Base-by-base conservation (phyloP, 1,140 invertebrate species). In the Diorhabda sublineata region DNA sequence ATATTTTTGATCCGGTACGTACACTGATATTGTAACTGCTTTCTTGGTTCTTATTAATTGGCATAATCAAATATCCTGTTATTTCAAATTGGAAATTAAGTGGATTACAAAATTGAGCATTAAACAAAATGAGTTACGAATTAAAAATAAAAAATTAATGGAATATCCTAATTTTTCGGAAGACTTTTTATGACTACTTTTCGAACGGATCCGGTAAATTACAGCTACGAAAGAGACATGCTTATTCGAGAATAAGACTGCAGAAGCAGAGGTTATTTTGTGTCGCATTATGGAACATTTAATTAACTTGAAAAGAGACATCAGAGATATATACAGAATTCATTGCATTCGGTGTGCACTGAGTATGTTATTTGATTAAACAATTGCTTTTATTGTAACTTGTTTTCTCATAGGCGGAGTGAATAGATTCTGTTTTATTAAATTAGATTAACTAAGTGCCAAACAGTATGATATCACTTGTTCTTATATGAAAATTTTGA, bases 201-300 rank as follows among this genome's bases (percentile, higher is more conserved):
- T 52, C 8, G n/a, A 4, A 4, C 2, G 6, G 47, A 6, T n/a
- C 47, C 47, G 6, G 2, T 9, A 52, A 52, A 52, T 3, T 6
- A n/a, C 47, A 52, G n/a, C 47, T 8, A 52, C 3, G 6, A n/a
- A 6, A n/a, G 6, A 4, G 4, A 52, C 3, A 52, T 72, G 64
- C 69, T 71, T 71, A 67, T 66, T 71, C 67, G 72, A 68, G 66
- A 70, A 69, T 67, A 42, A 69, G 70, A 74, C 43, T 61, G 57
- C 66, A 69, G 67, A 71, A 64, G 26, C 26, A 52, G 47, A 52
- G 47, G 70, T 66, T 69, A 71, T 62, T 66, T 62, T 59, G 43
- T 73, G 70, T 73, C 71, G 74, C 74, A 71, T 74, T 76, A 78
- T 76, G 73, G 72, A 76, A 76, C 72, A 71, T 75, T 76, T 75